Evolutionary conservation across 1,140 invertebrate genomes (phyloP), one percentile per base, ranked within the genome.

Genomic region (Philopotamus ludificatus): DNA sequence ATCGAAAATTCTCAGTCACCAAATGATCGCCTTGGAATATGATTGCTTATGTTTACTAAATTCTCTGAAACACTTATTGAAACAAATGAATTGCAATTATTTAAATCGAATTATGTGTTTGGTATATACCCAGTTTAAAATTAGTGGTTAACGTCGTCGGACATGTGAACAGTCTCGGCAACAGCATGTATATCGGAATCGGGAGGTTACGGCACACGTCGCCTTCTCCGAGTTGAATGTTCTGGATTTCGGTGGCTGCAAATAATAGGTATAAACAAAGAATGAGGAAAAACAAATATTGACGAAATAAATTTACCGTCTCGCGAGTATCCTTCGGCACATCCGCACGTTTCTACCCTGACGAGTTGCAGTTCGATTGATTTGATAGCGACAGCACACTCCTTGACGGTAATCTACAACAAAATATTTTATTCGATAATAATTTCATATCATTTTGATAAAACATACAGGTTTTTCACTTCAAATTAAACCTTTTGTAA

Each of bases 1-100:
- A 96, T 91, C 21, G 93, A 78, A 98, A 97, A 74, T 97, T 98
- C 83, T 98, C 95, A n/a, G 93, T 95, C 7, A 97, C 90, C 23
- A 96, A 83, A 76, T 95, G 91, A 73, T 97, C 93, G 77, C 97
- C 91, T 74, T 94, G 88, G 74, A 98, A 96, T 34, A 97, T 87
- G 20, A 98, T 84, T 0, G 97, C 91, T 58, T n/a, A 98, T 85
- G 77, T 98, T 98, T 0, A 98, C 81, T 81, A 82, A 98, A 98
- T 77, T 98, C 95, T 97, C 83, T 47, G 18, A 47, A 47, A 15
- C 18, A 3, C 44, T 34, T 12, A 73, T 74, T n/a, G n/a, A n/a
- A n/a, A n/a, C n/a, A n/a, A 73, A 53, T 26, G 10, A 3, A 23
- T 12, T 21, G 16, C 7, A 15, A 20, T 9, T 47, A 15, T 47